Evolutionary conservation across 2,888 invertebrate genomes (phyloP), one percentile per base, ranked within the genome.

Genomic region (Chrysina gloriosa): DNA sequence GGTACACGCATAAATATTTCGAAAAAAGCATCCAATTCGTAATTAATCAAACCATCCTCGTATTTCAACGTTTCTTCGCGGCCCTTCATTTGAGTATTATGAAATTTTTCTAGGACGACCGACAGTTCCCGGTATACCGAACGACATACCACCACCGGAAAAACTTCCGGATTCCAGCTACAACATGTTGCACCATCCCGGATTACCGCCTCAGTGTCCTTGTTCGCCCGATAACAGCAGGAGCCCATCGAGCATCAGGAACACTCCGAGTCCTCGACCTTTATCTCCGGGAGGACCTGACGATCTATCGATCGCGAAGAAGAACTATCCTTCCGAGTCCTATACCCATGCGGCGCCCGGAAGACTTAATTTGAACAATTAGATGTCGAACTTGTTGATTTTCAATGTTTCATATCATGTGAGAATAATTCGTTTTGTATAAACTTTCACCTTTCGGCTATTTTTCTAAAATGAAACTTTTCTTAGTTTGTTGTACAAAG

Each of bases 271-370:
- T 67, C 80, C 81, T 0, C 72, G 79, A 27, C 77, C 81, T 42
- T 70, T 81, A 6, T 81, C 82, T 5, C 82, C 83, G 5, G 80
- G 80, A 9, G 79, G 80, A 9, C 83, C 83, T 0, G 79, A 82
- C 64, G 83, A 83, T 70, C 73, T 82, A 4, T 81, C 82, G 1
- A 70, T 81, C 45, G 66, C 77, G 1, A 78, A 80, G 34, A 74
- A 71, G 66, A 58, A 65, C 14, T 68, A 52, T 50, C 65, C 16
- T 56, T 68, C 45, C 65, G 67, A 65, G 7, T 68, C 66, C 36
- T 70, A 68, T 36, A 71, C 61, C 50, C 71, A 71, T 31, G 67
- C 54, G 31, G 42, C 50, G 14, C 39, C 64, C 42, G 45, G 52
- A 6, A 67, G 67, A 19, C 58, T 73, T 42, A 71, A 73, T 70